Base-by-base conservation (phyloP, 1,140 invertebrate species). In the Drosophila suzukii region DNA sequence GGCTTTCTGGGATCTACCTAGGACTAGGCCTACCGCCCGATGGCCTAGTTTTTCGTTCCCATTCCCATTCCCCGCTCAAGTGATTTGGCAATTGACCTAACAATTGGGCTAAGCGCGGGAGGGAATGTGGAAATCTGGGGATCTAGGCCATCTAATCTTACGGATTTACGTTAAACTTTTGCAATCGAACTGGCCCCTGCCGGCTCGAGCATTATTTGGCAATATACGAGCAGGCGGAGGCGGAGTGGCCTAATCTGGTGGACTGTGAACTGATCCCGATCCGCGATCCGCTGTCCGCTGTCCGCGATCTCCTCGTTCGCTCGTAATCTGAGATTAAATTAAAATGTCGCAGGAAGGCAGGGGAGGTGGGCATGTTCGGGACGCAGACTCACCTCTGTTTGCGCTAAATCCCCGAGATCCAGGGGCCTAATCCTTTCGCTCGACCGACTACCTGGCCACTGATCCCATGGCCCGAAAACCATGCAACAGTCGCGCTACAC, bases 241-340 rank as follows among this genome's bases (percentile, higher is more conserved):
- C 46, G 57, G 56, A 55, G 55, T 81, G 82, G 78, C 63, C 72
- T 86, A 86, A 86, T 88, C 83, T 86, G 81, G 54, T 62, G 79
- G 60, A 73, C 71, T 88, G 75, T 62, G 79, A 60, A 73, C 71
- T 88, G 79, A 65, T 82, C 82, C 79, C 70, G 72, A 61, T 79
- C 72, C 74, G 32, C 63, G 63, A 61, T 73, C 74, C 74, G 10
- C n/a, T 20, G 27, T 39, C 36, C 20, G 43, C 20, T 7, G 12
- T 46, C 43, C 68, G n/a, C 17, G 36, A 36, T 49, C 47, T 70
- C 50, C 32, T 56, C 30, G 56, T 38, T 68, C 60, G 57, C 41
- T 78, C 74, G 60, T 85, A 85, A 85, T 66, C 81, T 82, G 50
- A 90, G 88, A 90, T 90, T 90, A 90, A 90, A 90, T 90, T 90